A percentile compares a stretch with the other conserved stretches of the same genome.
phyloP scores from a whole-genome alignment of 2,113 vertebrate species.

The Cyprinodon variegatus region DNA sequence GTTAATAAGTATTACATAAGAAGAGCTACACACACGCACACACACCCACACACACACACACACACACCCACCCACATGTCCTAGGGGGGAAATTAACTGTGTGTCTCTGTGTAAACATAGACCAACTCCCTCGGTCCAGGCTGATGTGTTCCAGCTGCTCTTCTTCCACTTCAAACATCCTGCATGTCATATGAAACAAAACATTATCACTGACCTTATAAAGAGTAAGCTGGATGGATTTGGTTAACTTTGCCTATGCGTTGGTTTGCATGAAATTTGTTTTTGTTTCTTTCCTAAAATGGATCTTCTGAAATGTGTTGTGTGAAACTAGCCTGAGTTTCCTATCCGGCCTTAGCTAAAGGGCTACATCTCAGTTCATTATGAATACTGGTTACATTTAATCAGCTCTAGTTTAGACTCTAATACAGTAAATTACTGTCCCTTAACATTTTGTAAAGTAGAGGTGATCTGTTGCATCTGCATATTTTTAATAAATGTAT shows the following conservation, averaged over 20 bases:
- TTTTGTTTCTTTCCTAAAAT: neutral
- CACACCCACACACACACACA: slow-evolving; percentile 11
- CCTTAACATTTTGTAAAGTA: neutral
- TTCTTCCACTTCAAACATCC: slow-evolving; percentile 54
- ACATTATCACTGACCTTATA: slow-evolving; percentile 50
- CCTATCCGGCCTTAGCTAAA: neutral
- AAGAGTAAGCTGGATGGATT: slow-evolving; percentile 34
- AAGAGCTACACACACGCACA: slow-evolving; percentile 22
- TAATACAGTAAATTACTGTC: neutral
- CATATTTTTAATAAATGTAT: too few species aligned
- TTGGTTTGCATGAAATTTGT: neutral
- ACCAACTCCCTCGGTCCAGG: slow-evolving; percentile 32
- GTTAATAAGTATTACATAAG: slow-evolving; percentile 53
- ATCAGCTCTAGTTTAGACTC: neutral
- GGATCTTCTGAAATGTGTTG: neutral
- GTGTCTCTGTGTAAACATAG: slow-evolving; percentile 46
- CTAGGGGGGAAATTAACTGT: slow-evolving; percentile 39
- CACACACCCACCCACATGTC: slow-evolving; percentile 8
- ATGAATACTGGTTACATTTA: neutral
- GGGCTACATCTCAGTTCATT: neutral
- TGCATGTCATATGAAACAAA: slow-evolving; percentile 44
- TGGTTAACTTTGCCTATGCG: neutral
- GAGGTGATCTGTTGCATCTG: too few species aligned
- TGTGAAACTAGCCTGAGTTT: neutral
- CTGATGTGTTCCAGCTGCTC: slow-evolving; percentile 70